A percentile compares a stretch with the other conserved stretches of the same genome.
phyloP scores from a whole-genome alignment of 2,888 invertebrate genomes.

The Caenorhabditis wallacei region DNA sequence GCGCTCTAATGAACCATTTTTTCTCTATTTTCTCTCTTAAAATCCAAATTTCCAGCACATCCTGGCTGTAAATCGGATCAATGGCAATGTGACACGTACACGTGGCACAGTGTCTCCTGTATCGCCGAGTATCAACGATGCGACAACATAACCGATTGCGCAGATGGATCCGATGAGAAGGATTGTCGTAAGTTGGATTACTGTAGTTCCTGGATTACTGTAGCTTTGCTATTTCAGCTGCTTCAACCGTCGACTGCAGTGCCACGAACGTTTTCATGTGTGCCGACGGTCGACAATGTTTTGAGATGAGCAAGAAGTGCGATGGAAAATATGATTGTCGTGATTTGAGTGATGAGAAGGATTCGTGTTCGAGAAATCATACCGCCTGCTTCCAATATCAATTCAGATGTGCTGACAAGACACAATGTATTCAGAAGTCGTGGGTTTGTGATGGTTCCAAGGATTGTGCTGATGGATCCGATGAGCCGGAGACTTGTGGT shows the following conservation, averaged over 20 bases:
- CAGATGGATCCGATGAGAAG: conserved; percentile 95
- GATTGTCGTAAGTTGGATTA: conserved; percentile 91
- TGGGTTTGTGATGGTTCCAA: conserved; percentile 86
- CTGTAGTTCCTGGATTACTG: background rate
- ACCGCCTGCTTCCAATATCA: conserved; percentile 86
- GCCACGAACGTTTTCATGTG: conserved; percentile 88
- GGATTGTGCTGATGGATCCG: conserved; percentile 92
- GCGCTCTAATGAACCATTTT: no score
- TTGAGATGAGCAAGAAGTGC: conserved; percentile 92
- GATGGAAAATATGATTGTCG: conserved; percentile 93
- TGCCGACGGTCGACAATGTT: conserved; percentile 89
- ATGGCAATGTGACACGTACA: conserved; percentile 94
- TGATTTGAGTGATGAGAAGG: conserved; percentile 88
- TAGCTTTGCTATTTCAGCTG: conserved; percentile 61
- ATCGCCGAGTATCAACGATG: conserved; percentile 94
- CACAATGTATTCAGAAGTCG: conserved; percentile 88
- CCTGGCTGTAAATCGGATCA: conserved; percentile 93
- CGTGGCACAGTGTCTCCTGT: conserved; percentile 95
- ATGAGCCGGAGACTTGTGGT: conserved; percentile 81
- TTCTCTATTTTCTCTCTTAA: no score
- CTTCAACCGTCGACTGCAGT: conserved; percentile 72
- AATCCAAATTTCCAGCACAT: conserved; percentile 93
- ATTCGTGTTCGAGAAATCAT: conserved; percentile 87
- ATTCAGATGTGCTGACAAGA: conserved; percentile 93
- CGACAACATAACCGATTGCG: conserved; percentile 95